Conservation (phyloP, 2,888 invertebrate genomes). For the Callinectes sapidus region DNA sequence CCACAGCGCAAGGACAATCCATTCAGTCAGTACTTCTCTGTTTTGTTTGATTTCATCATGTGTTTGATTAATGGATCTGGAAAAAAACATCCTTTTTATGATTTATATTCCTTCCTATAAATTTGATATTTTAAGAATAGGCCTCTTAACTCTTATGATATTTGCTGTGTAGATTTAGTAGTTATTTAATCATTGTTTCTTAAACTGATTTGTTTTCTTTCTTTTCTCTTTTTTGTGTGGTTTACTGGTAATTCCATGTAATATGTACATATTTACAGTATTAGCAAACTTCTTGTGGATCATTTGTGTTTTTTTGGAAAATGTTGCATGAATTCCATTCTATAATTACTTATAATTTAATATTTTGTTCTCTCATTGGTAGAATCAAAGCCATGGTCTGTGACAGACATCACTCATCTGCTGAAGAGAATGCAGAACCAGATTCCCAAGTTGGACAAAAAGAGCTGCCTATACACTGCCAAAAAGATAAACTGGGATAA, state of each 20-base stretch:
- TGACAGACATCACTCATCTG: neutral
- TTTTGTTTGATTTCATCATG: neutral
- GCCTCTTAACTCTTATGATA: neutral
- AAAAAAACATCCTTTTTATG: neutral
- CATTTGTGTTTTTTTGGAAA: neutral
- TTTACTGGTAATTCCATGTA: too few species aligned
- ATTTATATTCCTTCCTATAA: neutral
- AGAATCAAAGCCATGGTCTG: constrained; percentile 15
- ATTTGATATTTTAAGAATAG: neutral
- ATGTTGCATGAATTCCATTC: neutral
- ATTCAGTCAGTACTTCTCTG: neutral
- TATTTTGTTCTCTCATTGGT: neutral
- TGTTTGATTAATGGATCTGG: neutral
- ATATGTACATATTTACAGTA: neutral
- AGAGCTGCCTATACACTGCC: neutral
- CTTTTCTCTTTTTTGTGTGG: too few species aligned
- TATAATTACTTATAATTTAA: neutral
- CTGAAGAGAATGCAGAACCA: neutral
- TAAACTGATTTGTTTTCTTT: neutral
- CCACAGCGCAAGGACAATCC: neutral
- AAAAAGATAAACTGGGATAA: constrained; percentile 11
- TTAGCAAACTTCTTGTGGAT: neutral
- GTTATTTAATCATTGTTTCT: neutral
- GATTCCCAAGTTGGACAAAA: neutral
- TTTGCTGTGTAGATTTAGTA: neutral